phyloP scores from a whole-genome alignment of 2,797 vertebrate genomes.

The Gallirallus australis region DNA sequence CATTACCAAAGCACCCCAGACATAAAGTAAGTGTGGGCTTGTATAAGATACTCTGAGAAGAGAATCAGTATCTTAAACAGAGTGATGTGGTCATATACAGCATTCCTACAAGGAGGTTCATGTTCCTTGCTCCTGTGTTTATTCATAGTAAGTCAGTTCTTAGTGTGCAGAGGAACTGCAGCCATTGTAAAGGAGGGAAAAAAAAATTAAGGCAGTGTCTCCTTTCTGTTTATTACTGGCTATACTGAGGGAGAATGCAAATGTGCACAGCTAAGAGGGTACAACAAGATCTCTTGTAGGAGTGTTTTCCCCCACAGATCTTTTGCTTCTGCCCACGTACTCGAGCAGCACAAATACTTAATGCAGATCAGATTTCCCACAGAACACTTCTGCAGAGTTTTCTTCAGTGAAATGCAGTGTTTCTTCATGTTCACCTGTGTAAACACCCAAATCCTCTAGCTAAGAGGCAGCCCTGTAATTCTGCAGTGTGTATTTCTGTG shows the following conservation, averaged over 20 bases:
- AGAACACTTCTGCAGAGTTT: not conserved
- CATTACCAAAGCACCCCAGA: not conserved
- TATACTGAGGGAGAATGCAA: not conserved
- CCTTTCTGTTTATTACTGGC: not conserved
- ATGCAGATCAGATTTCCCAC: not conserved
- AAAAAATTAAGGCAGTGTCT: not conserved
- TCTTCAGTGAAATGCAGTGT: not conserved
- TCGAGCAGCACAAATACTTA: not conserved
- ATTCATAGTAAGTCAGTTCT: not conserved
- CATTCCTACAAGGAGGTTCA: not conserved
- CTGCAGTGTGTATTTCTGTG: not conserved
- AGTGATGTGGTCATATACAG: not conserved
- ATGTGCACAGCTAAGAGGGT: not conserved
- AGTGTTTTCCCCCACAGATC: conserved; percentile 9
- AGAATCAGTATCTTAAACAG: not conserved
- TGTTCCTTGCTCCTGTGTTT: not conserved
- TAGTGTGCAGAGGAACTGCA: not conserved
- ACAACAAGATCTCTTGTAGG: not conserved
- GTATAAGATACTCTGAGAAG: not conserved
- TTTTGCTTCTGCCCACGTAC: conserved; percentile 42
- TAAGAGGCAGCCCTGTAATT: not conserved
- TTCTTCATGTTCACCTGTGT: not conserved
- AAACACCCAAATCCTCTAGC: not conserved
- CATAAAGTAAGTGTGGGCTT: not conserved
- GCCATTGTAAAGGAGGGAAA: not conserved